Conservation (phyloP, 2,113 vertebrate genomes). For the Arenaria interpres region DNA sequence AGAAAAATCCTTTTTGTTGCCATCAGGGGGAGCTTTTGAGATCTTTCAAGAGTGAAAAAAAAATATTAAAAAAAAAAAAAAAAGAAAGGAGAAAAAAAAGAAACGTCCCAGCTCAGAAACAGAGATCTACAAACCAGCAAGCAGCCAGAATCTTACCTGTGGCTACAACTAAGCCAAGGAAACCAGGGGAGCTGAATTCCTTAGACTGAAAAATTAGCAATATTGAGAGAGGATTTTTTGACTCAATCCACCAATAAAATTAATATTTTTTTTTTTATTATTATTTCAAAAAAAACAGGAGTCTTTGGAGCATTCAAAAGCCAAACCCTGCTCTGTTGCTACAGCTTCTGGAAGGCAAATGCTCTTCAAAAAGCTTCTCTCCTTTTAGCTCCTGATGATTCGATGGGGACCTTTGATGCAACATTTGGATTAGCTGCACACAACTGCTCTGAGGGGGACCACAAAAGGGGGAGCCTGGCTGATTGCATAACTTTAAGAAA, state of each 20-base stretch:
- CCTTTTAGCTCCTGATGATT: constrained; percentile 62
- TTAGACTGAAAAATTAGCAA: constrained; percentile 61
- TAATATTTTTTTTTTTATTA: background rate
- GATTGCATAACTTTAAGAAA: constrained; percentile 71
- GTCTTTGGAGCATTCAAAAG: constrained; percentile 74
- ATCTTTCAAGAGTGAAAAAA: constrained; percentile 73
- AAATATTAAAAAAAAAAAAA: background rate
- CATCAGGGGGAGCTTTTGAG: constrained; percentile 95
- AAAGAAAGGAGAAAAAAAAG: background rate
- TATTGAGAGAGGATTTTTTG: constrained; percentile 34
- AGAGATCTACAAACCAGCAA: constrained; percentile 76
- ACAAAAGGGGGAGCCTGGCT: constrained; percentile 48
- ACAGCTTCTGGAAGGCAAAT: constrained; percentile 73
- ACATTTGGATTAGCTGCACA: constrained; percentile 67
- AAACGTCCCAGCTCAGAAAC: constrained; percentile 83
- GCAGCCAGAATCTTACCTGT: constrained; percentile 83
- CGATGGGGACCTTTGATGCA: constrained; percentile 66
- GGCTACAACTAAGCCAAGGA: constrained; percentile 75
- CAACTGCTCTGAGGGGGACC: constrained; percentile 58
- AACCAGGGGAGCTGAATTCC: constrained; percentile 74
- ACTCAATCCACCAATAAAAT: constrained; percentile 33
- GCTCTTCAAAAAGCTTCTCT: constrained; percentile 44
- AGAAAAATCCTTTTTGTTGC: constrained; percentile 80
- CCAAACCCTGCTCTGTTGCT: constrained; percentile 50
- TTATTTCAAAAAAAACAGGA: constrained; percentile 21